Base-by-base conservation (phyloP, 2,888 invertebrate genomes). In the Zaprionus lineosus region DNA sequence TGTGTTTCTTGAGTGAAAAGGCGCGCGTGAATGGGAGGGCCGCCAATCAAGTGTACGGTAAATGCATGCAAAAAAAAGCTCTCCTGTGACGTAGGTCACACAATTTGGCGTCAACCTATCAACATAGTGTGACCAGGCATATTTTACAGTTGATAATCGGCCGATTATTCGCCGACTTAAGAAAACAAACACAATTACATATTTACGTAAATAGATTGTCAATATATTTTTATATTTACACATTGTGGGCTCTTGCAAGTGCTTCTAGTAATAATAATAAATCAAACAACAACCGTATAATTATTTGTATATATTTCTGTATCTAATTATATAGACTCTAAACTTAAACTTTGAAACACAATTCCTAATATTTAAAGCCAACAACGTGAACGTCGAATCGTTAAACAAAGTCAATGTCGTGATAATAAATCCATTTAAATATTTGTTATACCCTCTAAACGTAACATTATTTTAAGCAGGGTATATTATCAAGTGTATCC, bases 391-490 rank as follows among this genome's bases (percentile, higher is more conserved):
- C 18, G 40, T 33, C 33, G 24, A 46, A 56, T 50, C 40, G 63
- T 66, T 74, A 59, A 73, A 60, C 62, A 63, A 66, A 56, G 52
- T 53, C 63, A 65, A 59, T 55, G 61, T 75, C 76, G 76, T 73
- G 76, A 60, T 76, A 73, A 62, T 52, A 59, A 59, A 76, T 51
- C 34, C 53, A 73, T 73, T 65, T 76, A 60, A 65, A 76, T 74
- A 72, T 61, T 66, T 66, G 52, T 34, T 48, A 16, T 16, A 24
- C 24, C 8, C 24, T 24, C 8, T 24, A 24, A 19, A 19, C 12
- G 12, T 2, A 26, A n/a, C n/a, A n/a, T n/a, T n/a, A n/a, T n/a
- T n/a, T n/a, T n/a, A n/a, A n/a, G n/a, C n/a, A n/a, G n/a, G n/a
- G n/a, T n/a, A n/a, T n/a, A n/a, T n/a, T n/a, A n/a, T n/a, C n/a